These are phyloP conservation scores for Papilio polyxenes DNA, from an alignment of 1,140 invertebrate species.

Conservation along the genomic window DNA sequence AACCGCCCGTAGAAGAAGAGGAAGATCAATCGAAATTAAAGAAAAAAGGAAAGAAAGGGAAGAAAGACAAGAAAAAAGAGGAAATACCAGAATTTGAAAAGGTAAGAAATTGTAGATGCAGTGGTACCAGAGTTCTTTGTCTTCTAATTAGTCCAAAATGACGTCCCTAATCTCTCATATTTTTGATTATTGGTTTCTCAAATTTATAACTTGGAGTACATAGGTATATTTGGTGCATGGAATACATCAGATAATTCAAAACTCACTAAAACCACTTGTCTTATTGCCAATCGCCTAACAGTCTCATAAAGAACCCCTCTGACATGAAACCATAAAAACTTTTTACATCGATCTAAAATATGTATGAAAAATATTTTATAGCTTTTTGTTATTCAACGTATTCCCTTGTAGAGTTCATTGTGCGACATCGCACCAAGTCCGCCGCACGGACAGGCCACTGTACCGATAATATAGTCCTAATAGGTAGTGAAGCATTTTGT, in stretches of 20 bases:
- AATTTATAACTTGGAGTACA: not conserved
- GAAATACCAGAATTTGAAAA: conserved; percentile 70
- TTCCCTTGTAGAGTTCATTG: conserved; percentile 14
- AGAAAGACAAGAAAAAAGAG: conserved; percentile 58
- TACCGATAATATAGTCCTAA: not conserved
- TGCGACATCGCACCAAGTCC: not conserved
- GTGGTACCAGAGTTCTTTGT: not conserved
- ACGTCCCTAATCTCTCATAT: not conserved
- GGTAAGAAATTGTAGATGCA: conserved; percentile 44
- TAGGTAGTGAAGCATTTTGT: not conserved
- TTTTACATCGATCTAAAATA: not conserved
- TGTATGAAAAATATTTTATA: conserved; percentile 7
- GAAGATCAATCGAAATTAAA: conserved; percentile 54
- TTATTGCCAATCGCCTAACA: not conserved
- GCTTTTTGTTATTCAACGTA: not conserved
- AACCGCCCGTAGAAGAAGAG: conserved; percentile 55
- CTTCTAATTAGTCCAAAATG: not conserved
- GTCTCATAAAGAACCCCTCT: not conserved
- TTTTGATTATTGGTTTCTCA: not conserved
- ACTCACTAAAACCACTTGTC: not conserved
- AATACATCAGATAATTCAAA: not conserved
- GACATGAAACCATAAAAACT: conserved; percentile 31
- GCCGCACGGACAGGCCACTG: not conserved
- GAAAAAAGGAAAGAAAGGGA: conserved; percentile 62
- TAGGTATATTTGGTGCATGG: not conserved